These are phyloP conservation scores for Centrocercus urophasianus DNA, from an alignment of 2,113 vertebrate species.

Conservation along the genomic window DNA sequence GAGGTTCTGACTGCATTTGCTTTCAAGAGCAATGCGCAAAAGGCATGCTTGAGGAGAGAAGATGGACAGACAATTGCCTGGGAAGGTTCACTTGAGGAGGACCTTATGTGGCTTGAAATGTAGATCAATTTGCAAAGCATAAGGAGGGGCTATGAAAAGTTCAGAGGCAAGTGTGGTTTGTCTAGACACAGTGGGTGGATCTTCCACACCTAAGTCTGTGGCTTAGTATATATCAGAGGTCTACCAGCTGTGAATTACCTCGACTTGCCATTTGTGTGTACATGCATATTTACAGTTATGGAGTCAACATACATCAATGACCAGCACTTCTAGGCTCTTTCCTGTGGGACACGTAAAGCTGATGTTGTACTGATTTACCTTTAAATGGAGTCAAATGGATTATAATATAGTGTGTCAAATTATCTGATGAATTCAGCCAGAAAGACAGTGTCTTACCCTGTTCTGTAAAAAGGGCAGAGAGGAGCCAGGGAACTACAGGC, in stretches of 20 bases:
- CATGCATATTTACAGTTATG: not conserved
- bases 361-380: not conserved
- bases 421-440: not conserved
- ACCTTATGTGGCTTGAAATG: not conserved
- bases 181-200: not conserved
- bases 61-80: not conserved
- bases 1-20: not conserved
- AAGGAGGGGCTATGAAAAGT: not conserved
- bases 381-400: not conserved
- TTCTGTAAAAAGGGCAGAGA: too few species aligned
- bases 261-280: not conserved
- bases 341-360: not conserved
- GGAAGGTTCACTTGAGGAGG: rapidly evolving
- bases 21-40: not conserved
- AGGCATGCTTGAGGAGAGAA: not conserved
- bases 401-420: not conserved
- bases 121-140: not conserved
- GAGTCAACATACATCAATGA: not conserved
- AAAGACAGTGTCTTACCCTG: too few species aligned
- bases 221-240: not conserved
- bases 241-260: not conserved
- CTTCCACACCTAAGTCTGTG: not conserved
- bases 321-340: not conserved
- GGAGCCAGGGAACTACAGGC: too few species aligned
- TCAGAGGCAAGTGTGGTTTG: not conserved